Evolutionary conservation across 92 coral and sea anemone species (phyloP).

Genomic region (Porites lobata): DNA sequence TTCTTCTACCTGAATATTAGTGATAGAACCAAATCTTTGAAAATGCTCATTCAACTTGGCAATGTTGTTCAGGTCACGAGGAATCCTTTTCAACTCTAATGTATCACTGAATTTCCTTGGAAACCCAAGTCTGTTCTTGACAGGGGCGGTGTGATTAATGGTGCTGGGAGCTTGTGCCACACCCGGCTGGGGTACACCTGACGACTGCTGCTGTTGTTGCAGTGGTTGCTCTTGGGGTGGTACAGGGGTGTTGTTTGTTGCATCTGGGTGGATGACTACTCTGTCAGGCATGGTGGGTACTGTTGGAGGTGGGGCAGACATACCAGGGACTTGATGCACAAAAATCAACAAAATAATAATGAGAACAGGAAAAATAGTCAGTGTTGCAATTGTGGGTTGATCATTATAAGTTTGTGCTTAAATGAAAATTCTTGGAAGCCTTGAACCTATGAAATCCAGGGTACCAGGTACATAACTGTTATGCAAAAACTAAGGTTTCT

Average conservation of each 20-base stretch:
- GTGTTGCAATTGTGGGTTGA: too few relatives aligned
- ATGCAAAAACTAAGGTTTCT: too few relatives aligned
- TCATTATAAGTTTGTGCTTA: too few relatives aligned
- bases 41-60: conserved; percentile 95
- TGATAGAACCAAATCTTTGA: conserved; percentile 94
- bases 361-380: too few relatives aligned
- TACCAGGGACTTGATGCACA: conserved; percentile 2
- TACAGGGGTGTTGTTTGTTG: conserved; percentile 27
- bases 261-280: conserved; percentile 47
- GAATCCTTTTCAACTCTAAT: conserved; percentile 92
- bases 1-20: conserved; percentile 90
- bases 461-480: too few relatives aligned
- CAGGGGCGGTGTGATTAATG: conserved; percentile 9
- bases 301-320: conserved; percentile 18
- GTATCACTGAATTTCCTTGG: conserved; percentile 86
- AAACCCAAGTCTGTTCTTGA: conserved; percentile 62
- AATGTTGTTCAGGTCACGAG: conserved; percentile 90
- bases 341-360: not conserved
- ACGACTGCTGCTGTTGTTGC: not conserved
- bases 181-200: conserved; percentile 44
- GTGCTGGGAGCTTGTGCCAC: too few relatives aligned
- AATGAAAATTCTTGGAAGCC: too few relatives aligned
- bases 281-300: conserved; percentile 34
- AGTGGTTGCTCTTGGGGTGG: conserved; percentile 39
- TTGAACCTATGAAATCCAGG: too few relatives aligned